These are phyloP conservation scores for Ypsolopha sequella DNA, from an alignment of 2,888 invertebrate genomes.

Conservation along the genomic window DNA sequence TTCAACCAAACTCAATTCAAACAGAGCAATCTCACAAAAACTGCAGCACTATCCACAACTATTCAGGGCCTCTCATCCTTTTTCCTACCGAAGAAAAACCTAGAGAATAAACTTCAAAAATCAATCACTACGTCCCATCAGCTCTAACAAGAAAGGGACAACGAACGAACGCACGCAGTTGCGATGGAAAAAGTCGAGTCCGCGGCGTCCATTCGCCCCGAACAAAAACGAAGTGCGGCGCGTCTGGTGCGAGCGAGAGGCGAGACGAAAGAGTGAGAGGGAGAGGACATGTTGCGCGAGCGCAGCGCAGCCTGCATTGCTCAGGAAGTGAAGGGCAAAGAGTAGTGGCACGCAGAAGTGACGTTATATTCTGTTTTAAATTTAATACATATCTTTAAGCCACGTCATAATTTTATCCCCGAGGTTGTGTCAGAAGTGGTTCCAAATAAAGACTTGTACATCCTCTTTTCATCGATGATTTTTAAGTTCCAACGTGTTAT, in stretches of 20 bases:
- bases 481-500: too few species aligned
- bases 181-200: slow-evolving; percentile 1
- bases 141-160: background rate
- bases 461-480: too few species aligned
- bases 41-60: background rate
- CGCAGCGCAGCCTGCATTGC: slow-evolving; percentile 28
- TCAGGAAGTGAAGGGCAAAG: background rate
- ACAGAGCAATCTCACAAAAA: background rate
- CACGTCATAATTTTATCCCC: too few species aligned
- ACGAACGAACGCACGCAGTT: too few species aligned
- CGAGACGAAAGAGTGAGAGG: slow-evolving; percentile 21
- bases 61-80: background rate
- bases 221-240: slow-evolving; percentile 1
- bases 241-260: slow-evolving; percentile 8
- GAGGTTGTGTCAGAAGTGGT: too few species aligned
- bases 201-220: background rate
- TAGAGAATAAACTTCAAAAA: background rate
- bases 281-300: slow-evolving; percentile 36
- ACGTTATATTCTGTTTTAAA: background rate
- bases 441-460: too few species aligned
- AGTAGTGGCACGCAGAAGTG: background rate
- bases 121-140: background rate
- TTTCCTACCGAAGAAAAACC: too few species aligned
- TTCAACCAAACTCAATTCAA: too few species aligned
- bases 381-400: background rate